These are phyloP conservation scores for Drosophila chauvacae DNA, from an alignment of 1,140 invertebrate genomes.

Conservation along the genomic window DNA sequence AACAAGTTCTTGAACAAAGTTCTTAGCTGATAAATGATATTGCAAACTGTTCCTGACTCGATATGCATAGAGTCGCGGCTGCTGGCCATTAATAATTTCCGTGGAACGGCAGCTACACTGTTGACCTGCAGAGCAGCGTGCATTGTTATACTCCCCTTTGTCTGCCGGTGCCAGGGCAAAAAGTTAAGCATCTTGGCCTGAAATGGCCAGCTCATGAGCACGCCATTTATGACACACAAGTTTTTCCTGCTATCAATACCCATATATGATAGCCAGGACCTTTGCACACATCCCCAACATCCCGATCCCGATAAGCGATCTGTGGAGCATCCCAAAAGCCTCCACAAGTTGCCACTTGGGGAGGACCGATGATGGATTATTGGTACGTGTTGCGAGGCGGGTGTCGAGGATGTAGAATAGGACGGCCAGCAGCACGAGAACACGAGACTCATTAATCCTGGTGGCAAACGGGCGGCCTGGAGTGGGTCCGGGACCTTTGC, in stretches of 20 bases:
- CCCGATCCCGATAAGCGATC: conserved; percentile 49
- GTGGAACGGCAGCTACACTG: not conserved
- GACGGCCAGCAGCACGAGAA: conserved; percentile 42
- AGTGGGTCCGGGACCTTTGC: conserved; percentile 27
- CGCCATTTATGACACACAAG: conserved; percentile 3
- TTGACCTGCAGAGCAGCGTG: conserved; percentile 6
- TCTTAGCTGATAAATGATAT: conserved; percentile 81
- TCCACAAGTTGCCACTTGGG: conserved; percentile 56
- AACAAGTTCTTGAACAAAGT: conserved; percentile 77
- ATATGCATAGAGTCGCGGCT: conserved; percentile 65
- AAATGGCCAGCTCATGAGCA: not conserved
- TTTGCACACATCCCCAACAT: not conserved
- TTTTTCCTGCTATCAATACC: conserved; percentile 4
- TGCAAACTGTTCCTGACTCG: conserved; percentile 62
- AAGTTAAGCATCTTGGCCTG: not conserved
- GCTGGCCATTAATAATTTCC: conserved; percentile 73
- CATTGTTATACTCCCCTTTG: conserved; percentile 28
- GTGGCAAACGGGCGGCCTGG: conserved; percentile 54
- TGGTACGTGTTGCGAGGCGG: conserved; percentile 66
- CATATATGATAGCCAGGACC: conserved; percentile 21
- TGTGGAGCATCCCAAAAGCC: conserved; percentile 21
- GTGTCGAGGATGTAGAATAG: conserved; percentile 58
- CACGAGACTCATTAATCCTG: conserved; percentile 78
- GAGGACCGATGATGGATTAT: conserved; percentile 72
- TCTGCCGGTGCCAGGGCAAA: not conserved